phyloP scores from a whole-genome alignment of 2,888 invertebrate species.

The Chrysodeixis includens region DNA sequence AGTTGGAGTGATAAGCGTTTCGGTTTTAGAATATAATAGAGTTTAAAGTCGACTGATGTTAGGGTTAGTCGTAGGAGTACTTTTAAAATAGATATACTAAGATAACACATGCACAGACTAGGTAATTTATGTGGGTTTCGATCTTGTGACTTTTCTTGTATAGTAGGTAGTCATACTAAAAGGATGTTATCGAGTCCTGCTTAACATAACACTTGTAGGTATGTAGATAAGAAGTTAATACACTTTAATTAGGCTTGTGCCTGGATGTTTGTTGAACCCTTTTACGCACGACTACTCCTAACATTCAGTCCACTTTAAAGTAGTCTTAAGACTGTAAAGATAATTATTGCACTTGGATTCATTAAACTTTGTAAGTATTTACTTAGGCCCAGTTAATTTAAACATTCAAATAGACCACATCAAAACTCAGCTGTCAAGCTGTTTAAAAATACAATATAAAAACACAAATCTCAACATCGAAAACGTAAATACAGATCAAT shows the following conservation, averaged over 20 bases:
- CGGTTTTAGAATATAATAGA: not conserved
- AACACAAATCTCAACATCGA: slow-evolving; percentile 40
- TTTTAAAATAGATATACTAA: not conserved
- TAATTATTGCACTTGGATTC: slow-evolving; percentile 29
- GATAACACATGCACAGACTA: not conserved
- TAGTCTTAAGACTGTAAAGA: not conserved
- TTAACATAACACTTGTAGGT: too few species aligned
- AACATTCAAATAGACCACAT: slow-evolving; percentile 38
- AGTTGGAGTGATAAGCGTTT: slow-evolving; percentile 1
- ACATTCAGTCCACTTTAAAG: not conserved
- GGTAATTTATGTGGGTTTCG: not conserved
- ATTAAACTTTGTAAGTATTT: slow-evolving; percentile 2
- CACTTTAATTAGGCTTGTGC: not conserved
- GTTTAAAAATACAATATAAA: slow-evolving; percentile 33
- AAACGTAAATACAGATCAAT: slow-evolving; percentile 23
- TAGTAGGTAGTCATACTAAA: not conserved
- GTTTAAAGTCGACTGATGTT: not conserved
- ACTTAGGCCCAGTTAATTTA: slow-evolving; percentile 46
- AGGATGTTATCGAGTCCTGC: not conserved
- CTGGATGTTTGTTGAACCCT: not conserved
- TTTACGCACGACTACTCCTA: not conserved
- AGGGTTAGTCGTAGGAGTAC: not conserved
- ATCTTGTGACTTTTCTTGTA: not conserved
- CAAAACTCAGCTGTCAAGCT: slow-evolving; percentile 37
- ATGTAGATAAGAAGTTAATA: not conserved